phyloP scores from a whole-genome alignment of 2,888 invertebrate genomes.

The Thereva nobilitata region DNA sequence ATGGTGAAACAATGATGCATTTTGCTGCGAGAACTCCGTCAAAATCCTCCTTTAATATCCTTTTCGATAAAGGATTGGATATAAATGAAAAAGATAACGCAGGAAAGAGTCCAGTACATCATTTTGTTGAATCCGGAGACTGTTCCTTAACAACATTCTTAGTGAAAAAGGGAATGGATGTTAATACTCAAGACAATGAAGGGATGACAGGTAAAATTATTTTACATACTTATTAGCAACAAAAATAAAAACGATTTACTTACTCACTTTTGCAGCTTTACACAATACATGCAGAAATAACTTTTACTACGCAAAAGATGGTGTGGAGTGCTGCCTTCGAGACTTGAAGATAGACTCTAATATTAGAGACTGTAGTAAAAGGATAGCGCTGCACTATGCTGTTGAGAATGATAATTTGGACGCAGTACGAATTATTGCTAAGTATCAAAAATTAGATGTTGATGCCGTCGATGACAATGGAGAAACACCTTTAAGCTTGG shows the following conservation, averaged over 20 bases:
- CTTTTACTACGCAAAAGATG: slow-evolving; percentile 20
- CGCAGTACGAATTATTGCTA: slow-evolving; percentile 1
- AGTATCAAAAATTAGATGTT: slow-evolving; percentile 10
- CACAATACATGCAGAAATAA: slow-evolving; percentile 16
- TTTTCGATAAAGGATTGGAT: slow-evolving; percentile 4
- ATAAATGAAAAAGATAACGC: slow-evolving; percentile 12
- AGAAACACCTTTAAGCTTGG: neutral
- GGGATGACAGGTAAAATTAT: slow-evolving; percentile 10
- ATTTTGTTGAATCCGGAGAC: slow-evolving; percentile 9
- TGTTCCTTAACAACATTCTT: neutral
- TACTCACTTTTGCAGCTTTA: slow-evolving; percentile 10
- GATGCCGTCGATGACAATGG: slow-evolving; percentile 1
- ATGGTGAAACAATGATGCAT: slow-evolving; percentile 8
- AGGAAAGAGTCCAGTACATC: slow-evolving; percentile 9
- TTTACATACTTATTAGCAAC: neutral
- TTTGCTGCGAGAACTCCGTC: slow-evolving; percentile 10
- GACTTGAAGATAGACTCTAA: slow-evolving; percentile 4
- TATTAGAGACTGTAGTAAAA: neutral
- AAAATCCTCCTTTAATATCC: neutral
- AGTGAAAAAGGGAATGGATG: slow-evolving; percentile 9
- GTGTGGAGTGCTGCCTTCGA: neutral
- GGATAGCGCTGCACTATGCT: slow-evolving; percentile 16
- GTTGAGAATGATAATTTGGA: slow-evolving; percentile 20
- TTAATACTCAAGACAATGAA: slow-evolving; percentile 10
- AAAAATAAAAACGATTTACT: neutral